These are phyloP conservation scores for Stenodema calcarata DNA, from an alignment of 2,888 invertebrate species.

Conservation along the genomic window DNA sequence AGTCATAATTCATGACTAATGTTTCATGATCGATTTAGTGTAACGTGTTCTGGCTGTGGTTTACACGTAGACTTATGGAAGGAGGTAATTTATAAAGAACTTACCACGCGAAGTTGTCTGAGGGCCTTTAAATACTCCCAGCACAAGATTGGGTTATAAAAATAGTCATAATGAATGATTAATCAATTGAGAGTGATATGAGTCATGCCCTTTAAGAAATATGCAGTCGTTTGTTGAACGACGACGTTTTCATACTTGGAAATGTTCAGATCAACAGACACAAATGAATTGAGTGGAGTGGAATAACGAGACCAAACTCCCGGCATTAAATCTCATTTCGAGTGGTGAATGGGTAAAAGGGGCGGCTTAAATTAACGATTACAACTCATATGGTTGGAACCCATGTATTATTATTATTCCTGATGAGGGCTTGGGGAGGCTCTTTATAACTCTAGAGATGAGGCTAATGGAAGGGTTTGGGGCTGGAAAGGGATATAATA, in stretches of 20 bases:
- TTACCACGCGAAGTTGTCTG: no score
- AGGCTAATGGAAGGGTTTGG: conserved; percentile 34
- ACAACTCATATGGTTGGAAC: conserved; percentile 32
- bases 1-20: no score
- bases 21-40: no score
- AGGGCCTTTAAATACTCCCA: no score
- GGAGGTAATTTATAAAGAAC: no score
- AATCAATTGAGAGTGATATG: not conserved
- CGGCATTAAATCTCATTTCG: not conserved
- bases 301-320: not conserved
- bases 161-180: no score
- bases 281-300: not conserved
- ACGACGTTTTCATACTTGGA: not conserved
- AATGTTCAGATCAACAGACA: not conserved
- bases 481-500: conserved; percentile 28
- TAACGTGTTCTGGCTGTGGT: no score
- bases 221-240: not conserved
- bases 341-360: not conserved
- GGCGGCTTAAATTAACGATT: conserved; percentile 41
- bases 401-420: conserved; percentile 44
- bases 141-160: no score
- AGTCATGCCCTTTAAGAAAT: not conserved
- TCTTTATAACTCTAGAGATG: conserved; percentile 22
- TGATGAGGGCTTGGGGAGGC: conserved; percentile 31
- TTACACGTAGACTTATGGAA: no score